Percentiles rank a stretch among this genome's conserved stretches.
phyloP scores from a whole-genome alignment of 2,113 vertebrate genomes.

The Dolichotis patagonum region DNA sequence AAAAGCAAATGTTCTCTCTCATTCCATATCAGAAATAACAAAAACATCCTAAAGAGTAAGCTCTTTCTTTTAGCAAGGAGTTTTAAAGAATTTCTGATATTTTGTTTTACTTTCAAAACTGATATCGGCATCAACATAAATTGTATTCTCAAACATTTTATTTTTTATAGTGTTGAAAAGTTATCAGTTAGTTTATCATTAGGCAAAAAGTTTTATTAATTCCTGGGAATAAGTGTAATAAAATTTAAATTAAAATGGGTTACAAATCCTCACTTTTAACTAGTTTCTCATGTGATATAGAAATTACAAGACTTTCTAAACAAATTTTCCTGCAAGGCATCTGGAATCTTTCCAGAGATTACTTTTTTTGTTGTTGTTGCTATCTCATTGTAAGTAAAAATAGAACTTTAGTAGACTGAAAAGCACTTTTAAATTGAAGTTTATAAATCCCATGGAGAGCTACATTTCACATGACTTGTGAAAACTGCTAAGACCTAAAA shows the following conservation, averaged over 20 bases:
- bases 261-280: constrained; percentile 39
- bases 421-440: constrained; percentile 64
- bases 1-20: constrained; percentile 22
- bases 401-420: constrained; percentile 64
- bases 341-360: constrained; percentile 46
- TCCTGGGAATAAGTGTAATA: constrained; percentile 24
- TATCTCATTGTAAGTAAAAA: constrained; percentile 72
- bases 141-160: constrained; percentile 38
- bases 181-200: not conserved
- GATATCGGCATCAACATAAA: constrained; percentile 10
- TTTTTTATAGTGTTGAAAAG: constrained; percentile 12
- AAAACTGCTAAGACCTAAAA: constrained; percentile 54
- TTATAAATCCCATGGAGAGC: constrained; percentile 29
- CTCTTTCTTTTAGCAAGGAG: not conserved
- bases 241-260: constrained; percentile 58
- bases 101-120: constrained; percentile 51
- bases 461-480: constrained; percentile 57
- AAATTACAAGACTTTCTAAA: constrained; percentile 37
- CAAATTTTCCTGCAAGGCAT: constrained; percentile 60
- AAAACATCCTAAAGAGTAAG: not conserved
- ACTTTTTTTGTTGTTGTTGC: constrained; percentile 26
- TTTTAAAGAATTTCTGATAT: not conserved
- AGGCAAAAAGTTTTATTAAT: not conserved
- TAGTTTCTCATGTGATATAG: constrained; percentile 35
- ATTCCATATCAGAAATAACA: not conserved